phyloP scores from a whole-genome alignment of 1,140 invertebrate genomes.

The Drosophila asahinai region DNA sequence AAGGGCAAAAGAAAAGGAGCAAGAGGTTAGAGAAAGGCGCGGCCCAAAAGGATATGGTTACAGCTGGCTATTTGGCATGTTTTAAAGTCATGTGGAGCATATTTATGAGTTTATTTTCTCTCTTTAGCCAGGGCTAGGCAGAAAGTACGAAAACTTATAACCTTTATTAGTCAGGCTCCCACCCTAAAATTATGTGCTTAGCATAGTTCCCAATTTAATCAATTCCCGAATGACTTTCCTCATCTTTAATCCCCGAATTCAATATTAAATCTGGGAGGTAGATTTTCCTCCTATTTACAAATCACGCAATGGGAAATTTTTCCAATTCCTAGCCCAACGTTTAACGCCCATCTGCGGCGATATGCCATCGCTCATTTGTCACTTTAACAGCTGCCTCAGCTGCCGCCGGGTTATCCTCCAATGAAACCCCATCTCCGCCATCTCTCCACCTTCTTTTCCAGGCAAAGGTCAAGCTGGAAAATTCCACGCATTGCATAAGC shows the following conservation, averaged over 20 bases:
- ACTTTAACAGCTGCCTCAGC: constrained; percentile 58
- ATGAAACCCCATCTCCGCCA: constrained; percentile 6
- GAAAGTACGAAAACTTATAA: background rate
- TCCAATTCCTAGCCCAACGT: constrained; percentile 14
- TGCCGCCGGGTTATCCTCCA: constrained; percentile 29
- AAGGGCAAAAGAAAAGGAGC: constrained; percentile 10
- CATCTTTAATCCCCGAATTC: background rate
- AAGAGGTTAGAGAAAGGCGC: constrained; percentile 22
- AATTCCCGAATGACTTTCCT: background rate
- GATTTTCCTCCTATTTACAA: background rate
- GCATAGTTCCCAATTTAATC: background rate
- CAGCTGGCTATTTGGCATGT: background rate
- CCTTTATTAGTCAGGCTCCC: too few species aligned
- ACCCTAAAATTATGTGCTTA: too few species aligned
- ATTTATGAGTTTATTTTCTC: background rate
- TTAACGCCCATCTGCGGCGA: constrained; percentile 54
- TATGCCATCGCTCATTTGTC: constrained; percentile 75
- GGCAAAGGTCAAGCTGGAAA: constrained; percentile 61
- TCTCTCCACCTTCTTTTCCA: background rate
- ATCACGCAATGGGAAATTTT: constrained; percentile 17
- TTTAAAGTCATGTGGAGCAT: background rate
- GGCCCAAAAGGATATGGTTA: constrained; percentile 15
- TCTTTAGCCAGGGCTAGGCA: background rate
- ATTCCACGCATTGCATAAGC: constrained; percentile 76
- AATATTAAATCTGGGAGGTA: background rate